Evolutionary conservation across 1,140 invertebrate genomes (phyloP).

Genomic region (Trypoxylus dichotomus): DNA sequence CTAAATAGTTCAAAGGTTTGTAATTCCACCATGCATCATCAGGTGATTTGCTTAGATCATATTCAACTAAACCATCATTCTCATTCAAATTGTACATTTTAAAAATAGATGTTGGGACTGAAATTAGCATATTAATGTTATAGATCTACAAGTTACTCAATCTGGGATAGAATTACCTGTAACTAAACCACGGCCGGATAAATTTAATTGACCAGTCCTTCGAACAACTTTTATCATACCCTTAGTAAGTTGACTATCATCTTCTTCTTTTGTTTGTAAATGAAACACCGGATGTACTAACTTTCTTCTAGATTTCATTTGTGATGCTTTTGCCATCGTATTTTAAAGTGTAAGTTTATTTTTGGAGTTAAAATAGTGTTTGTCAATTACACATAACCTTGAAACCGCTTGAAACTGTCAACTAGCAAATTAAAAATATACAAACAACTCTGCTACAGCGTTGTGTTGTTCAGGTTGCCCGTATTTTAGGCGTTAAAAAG

Average conservation of each 20-base stretch:
- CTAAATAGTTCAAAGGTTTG: slow-evolving; percentile 73
- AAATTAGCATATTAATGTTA: slow-evolving; percentile 42
- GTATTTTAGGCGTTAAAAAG: slow-evolving; percentile 7
- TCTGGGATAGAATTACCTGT: slow-evolving; percentile 60
- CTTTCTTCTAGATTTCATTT: slow-evolving; percentile 50
- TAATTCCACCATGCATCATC: slow-evolving; percentile 85
- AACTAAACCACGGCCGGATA: slow-evolving; percentile 72
- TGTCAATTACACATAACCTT: slow-evolving; percentile 21
- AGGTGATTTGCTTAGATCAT: slow-evolving; percentile 56
- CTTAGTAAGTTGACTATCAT: slow-evolving; percentile 66
- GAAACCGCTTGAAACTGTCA: slow-evolving; percentile 2
- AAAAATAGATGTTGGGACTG: slow-evolving; percentile 83
- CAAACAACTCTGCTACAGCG: neutral
- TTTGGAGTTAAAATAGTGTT: neutral
- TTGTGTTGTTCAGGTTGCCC: slow-evolving; percentile 17
- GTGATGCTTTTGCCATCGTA: slow-evolving; percentile 46
- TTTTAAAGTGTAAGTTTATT: neutral
- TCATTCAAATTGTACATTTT: slow-evolving; percentile 74
- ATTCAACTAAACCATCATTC: slow-evolving; percentile 67
- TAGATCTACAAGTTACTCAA: neutral
- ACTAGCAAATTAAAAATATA: neutral
- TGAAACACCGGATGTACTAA: slow-evolving; percentile 68
- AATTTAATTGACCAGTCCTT: slow-evolving; percentile 75
- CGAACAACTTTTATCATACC: slow-evolving; percentile 76
- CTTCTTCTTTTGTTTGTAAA: slow-evolving; percentile 66